A percentile compares a stretch with the other conserved stretches of the same genome.
Evolutionary conservation across 1,140 invertebrate genomes (phyloP).

Genomic region (Panagrolaimus sp.): DNA sequence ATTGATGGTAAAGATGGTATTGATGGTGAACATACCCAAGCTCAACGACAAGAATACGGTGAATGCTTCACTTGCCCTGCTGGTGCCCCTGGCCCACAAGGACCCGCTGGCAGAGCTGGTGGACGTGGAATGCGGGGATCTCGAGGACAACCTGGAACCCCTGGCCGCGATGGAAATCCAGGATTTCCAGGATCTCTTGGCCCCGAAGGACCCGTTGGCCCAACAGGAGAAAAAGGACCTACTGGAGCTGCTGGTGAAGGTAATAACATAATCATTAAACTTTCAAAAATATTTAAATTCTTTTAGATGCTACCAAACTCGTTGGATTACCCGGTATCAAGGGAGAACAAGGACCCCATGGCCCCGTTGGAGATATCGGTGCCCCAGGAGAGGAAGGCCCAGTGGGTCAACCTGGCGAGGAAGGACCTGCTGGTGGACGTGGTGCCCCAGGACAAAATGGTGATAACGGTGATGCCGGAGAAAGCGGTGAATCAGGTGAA

Average conservation of each 20-base stretch:
- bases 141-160: slow-evolving; percentile 41
- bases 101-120: slow-evolving; percentile 33
- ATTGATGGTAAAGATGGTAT: slow-evolving; percentile 36
- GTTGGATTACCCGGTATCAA: slow-evolving; percentile 42
- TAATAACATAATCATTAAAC: no score
- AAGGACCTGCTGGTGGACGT: slow-evolving; percentile 14
- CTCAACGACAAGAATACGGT: slow-evolving; percentile 32
- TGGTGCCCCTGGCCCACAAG: slow-evolving; percentile 43
- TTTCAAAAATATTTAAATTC: no score
- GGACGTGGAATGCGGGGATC: slow-evolving; percentile 51
- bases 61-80: slow-evolving; percentile 51
- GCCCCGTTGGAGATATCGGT: slow-evolving; percentile 34
- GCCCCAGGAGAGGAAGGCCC: slow-evolving; percentile 28
- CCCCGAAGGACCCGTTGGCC: slow-evolving; percentile 16
- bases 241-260: slow-evolving; percentile 39
- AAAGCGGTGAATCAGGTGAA: slow-evolving; percentile 22
- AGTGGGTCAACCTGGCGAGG: background rate
- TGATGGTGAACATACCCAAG: slow-evolving; percentile 36
- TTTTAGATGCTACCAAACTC: slow-evolving; percentile 39
- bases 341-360: slow-evolving; percentile 11
- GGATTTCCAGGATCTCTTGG: slow-evolving; percentile 25
- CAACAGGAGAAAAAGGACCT: slow-evolving; percentile 32
- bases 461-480: slow-evolving; percentile 19
- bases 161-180: slow-evolving; percentile 44
- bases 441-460: slow-evolving; percentile 20